Conservation (phyloP, 2,888 invertebrate genomes). For the Cantharis flavilabris region DNA sequence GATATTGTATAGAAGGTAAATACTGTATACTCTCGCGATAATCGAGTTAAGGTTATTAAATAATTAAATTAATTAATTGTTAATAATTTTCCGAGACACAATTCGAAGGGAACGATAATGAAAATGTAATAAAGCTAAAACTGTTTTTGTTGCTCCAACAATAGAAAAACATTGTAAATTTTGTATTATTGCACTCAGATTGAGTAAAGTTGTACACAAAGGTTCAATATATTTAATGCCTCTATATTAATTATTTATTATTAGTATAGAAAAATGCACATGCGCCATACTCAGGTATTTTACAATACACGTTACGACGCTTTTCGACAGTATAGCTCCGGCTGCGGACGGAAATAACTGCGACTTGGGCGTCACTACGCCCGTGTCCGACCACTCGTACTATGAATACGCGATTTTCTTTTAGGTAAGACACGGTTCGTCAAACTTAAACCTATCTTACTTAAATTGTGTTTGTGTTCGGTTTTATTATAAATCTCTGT, state of each 20-base stretch:
- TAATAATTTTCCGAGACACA: not conserved
- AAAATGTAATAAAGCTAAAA: not conserved
- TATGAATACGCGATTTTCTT: conserved; percentile 31
- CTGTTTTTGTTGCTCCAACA: not conserved
- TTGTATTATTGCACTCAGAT: not conserved
- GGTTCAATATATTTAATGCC: not conserved
- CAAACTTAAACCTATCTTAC: conserved; percentile 24
- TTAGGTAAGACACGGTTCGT: conserved; percentile 29
- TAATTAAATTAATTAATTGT: not conserved
- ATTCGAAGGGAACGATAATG: not conserved
- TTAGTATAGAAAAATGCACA: conserved; percentile 29
- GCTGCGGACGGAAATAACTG: conserved; percentile 52
- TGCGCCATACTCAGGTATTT: conserved; percentile 33
- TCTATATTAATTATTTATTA: conserved; percentile 21
- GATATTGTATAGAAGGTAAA: not conserved
- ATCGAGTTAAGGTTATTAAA: not conserved
- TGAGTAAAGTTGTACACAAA: not conserved
- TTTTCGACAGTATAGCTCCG: conserved; percentile 50
- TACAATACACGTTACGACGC: conserved; percentile 40
- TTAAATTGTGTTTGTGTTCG: conserved; percentile 19
- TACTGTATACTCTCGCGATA: not conserved
- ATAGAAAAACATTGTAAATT: not conserved
- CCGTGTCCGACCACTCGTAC: conserved; percentile 40
- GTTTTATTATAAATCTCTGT: conserved; percentile 9
- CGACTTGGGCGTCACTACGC: conserved; percentile 48